Evolutionary conservation across 2,888 invertebrate species (phyloP), one percentile per base, ranked within the genome.

Genomic region (Acanthococcus lagerstroemiae): DNA sequence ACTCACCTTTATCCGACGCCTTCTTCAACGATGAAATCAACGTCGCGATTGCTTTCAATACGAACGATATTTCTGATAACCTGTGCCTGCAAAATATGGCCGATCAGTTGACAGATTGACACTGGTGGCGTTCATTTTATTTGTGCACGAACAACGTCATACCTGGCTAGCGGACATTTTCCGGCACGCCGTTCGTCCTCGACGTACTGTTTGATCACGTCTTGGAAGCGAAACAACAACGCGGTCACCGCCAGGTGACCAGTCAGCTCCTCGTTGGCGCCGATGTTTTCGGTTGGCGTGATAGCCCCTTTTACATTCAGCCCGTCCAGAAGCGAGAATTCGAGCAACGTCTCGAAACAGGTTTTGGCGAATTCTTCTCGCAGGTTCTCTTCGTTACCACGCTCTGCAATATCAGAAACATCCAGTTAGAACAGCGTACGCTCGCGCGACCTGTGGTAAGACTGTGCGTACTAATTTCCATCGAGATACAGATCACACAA

Each of bases 341-440:
- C 94, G 54, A 96, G 80, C 24, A 96, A 79, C 0, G 95, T 95
- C 77, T 96, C 95, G 74, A 96, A 96, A 75, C 96, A 96, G 0
- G 90, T 89, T 74, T 95, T 89, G 52, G 96, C 95, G 78, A 96
- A 95, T 75, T 95, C 95, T 78, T 96, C 95, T 19, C 95, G 79
- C 70, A 95, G 81, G 68, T 90, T 87, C 0, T 75, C 74, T 67
- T 70, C 70, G 24, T 46, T 61, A 15, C 69, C 69, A 56, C 69
- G 30, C 45, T 58, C 67, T 67, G 25, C 17, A 22, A 44, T 1
- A 19, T 55, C 30, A 52, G 21, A 48, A 21, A 46, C 6, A 3
- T 15, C 12, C n/a, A 27, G 21, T 21, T 58, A 21, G 6, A 37
- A 58, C 45, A 21, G 9, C 2, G 15, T 19, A 48, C 12, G n/a